Percentiles rank a stretch among this genome's conserved stretches.
Conservation (phyloP, 37 sponge, comb jelly and placozoan genomes). For the Tethya wilhelma region DNA sequence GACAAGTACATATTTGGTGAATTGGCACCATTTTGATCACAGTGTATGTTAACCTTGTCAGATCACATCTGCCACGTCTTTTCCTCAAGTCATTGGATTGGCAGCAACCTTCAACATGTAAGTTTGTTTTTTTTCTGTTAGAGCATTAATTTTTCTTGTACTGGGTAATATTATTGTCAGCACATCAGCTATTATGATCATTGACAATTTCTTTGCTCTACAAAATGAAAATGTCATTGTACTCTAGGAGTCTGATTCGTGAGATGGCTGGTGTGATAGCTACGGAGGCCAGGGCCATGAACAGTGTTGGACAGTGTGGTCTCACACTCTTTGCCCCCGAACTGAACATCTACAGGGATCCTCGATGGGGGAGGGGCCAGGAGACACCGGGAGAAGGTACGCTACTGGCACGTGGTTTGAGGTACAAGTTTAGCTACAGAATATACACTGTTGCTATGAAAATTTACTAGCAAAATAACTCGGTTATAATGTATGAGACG, state of each 20-base stretch:
- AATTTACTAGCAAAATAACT: too few relatives aligned
- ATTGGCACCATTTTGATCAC: not conserved
- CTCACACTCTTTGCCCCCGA: constrained; percentile 86
- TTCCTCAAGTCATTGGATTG: constrained; percentile 60
- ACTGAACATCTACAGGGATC: constrained; percentile 84
- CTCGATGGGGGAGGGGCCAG: constrained; percentile 87
- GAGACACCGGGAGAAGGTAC: constrained; percentile 90
- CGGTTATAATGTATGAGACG: not conserved
- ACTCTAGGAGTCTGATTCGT: constrained; percentile 50
- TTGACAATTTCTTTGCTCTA: not conserved
- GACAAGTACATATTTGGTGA: not conserved
- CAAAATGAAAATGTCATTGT: constrained; percentile 8
- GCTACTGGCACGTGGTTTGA: not conserved
- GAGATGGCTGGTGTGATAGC: constrained; percentile 65
- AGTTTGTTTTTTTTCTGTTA: not conserved
- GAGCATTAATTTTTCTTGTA: not conserved
- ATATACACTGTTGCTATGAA: not conserved
- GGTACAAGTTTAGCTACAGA: not conserved
- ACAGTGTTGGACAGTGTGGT: constrained; percentile 67
- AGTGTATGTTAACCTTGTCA: not conserved
- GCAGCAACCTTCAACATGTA: constrained; percentile 59
- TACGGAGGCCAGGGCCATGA: constrained; percentile 77
- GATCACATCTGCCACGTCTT: constrained; percentile 52
- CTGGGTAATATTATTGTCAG: too few relatives aligned
- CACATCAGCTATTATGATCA: not conserved